Evolutionary conservation across 2,797 vertebrate species (phyloP).

Genomic region (Glyptemys insculpta): DNA sequence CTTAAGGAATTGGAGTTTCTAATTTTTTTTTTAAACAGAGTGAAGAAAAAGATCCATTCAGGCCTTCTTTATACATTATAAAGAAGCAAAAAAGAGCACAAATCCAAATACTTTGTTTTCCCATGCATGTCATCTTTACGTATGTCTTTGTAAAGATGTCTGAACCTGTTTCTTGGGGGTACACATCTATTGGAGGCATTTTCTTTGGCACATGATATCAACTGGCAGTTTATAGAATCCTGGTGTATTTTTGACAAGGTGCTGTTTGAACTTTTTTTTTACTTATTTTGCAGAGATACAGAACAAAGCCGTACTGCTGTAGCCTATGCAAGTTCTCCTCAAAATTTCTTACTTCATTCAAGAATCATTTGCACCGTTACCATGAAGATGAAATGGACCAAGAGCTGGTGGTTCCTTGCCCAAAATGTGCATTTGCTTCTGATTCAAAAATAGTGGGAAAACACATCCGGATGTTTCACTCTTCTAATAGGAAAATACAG

Average conservation of each 20-base stretch:
- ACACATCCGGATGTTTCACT: conserved; percentile 93
- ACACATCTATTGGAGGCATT: neutral
- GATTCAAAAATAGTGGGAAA: conserved; percentile 89
- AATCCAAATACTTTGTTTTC: neutral
- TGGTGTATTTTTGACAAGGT: neutral
- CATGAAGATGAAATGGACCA: conserved; percentile 90
- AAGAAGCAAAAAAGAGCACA: neutral
- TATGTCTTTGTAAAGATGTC: neutral
- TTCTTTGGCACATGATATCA: neutral
- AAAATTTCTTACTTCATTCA: conserved; percentile 90
- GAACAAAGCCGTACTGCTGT: conserved; percentile 93
- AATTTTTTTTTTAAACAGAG: neutral
- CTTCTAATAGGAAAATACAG: conserved; percentile 74
- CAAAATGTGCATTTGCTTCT: conserved; percentile 90
- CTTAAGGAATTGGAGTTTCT: neutral
- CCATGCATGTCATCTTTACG: neutral
- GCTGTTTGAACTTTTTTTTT: conserved; percentile 9
- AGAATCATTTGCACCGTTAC: conserved; percentile 90
- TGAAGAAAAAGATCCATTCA: neutral
- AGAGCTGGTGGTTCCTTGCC: conserved; percentile 90
- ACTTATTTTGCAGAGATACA: conserved; percentile 88
- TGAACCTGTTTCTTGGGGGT: neutral
- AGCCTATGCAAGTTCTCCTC: conserved; percentile 93
- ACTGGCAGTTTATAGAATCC: conserved; percentile 21
- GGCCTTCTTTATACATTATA: neutral